A percentile compares a stretch with the other conserved stretches of the same genome.
These are phyloP conservation scores for Paradoxurus hermaphroditus DNA, from an alignment of 2,113 vertebrate species.

Conservation along the genomic window DNA sequence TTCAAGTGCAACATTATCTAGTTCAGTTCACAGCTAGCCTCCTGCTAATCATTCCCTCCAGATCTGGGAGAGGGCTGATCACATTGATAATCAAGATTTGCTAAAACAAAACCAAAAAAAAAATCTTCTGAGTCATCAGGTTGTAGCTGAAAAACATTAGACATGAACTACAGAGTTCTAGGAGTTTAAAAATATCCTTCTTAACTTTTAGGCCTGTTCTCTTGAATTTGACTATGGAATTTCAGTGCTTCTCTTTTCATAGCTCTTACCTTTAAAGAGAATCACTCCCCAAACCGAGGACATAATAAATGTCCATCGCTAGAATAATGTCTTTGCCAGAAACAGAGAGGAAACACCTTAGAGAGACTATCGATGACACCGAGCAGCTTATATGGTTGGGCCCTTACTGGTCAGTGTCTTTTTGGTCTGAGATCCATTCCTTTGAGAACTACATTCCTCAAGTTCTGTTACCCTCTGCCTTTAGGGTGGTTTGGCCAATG, in stretches of 20 bases:
- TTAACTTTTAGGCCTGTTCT: neutral
- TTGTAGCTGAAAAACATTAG: conserved; percentile 20
- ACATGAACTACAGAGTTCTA: neutral
- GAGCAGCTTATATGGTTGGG: neutral
- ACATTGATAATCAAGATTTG: conserved; percentile 46
- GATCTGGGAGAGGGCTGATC: neutral
- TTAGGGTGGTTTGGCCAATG: neutral
- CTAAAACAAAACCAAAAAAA: neutral
- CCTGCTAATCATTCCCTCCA: conserved; percentile 9
- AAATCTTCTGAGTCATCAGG: conserved; percentile 33
- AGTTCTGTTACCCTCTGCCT: neutral
- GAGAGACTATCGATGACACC: neutral
- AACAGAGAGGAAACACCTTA: neutral
- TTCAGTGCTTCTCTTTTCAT: neutral
- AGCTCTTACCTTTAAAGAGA: neutral
- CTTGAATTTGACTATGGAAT: neutral
- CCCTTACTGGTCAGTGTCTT: neutral
- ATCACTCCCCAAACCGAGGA: neutral
- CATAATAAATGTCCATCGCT: neutral
- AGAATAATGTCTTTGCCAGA: neutral
- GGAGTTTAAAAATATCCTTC: conserved; percentile 33
- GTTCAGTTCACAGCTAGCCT: conserved; percentile 16
- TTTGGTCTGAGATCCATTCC: neutral
- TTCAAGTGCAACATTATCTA: neutral
- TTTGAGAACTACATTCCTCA: neutral